Evolutionary conservation across 1,140 invertebrate genomes (phyloP), one percentile per base, ranked within the genome.

Genomic region (Hyposmocoma kahamanoa): DNA sequence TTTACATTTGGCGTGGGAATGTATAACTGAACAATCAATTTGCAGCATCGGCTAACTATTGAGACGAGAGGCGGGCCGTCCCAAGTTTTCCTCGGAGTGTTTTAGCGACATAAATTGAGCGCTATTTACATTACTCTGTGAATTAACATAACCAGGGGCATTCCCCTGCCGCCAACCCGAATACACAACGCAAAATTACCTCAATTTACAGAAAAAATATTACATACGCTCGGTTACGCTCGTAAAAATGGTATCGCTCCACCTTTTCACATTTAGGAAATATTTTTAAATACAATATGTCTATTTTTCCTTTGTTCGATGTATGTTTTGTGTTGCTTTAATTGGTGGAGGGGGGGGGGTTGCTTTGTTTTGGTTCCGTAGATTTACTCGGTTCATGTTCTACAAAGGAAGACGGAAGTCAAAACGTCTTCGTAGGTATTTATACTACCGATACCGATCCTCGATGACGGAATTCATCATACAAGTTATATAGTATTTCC

Each of bases 61-160:
- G 53, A 17, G 39, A 39, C 20, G 34, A 22, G 50, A 26, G 28
- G 20, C 39, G 13, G 38, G 18, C 32, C 18, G 4, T 20, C 57
- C 56, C 53, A 45, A 59, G 42, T 61, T 59, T 64, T 70, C 64
- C 62, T 60, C 54, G 47, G 62, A 68, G 65, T 68, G 56, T 66
- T 67, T 60, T 59, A 74, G 65, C 57, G 63, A 74, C 72, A 80
- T 80, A 77, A 77, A 74, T 76, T 74, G 65, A 38, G 53, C 41
- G 59, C 59, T 70, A 73, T 77, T 77, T 80, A 74, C 67, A 80
- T 77, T 68, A 68, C 52, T 53, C 50, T 56, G 61, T 54, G 65
- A 70, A 73, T 75, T 77, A 75, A 75, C 72, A 75, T 76, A 80
- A 72, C 60, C 67, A 43, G 50, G 72, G 71, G 63, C 72, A 75